Base-by-base conservation (phyloP, 2,888 invertebrate genomes). In the Venustoraphidia nigricollis region DNA sequence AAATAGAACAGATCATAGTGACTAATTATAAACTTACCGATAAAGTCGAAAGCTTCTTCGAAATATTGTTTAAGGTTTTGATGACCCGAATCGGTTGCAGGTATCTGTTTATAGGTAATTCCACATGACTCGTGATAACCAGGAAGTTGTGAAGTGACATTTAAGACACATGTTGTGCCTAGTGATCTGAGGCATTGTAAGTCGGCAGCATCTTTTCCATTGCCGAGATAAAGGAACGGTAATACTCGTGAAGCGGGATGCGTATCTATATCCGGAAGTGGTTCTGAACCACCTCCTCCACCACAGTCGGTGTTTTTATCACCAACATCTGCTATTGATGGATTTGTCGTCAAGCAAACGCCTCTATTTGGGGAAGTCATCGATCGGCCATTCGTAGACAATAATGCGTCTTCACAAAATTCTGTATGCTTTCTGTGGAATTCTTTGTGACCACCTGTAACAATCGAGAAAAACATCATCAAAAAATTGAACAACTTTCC, bases 61-160 rank as follows among this genome's bases (percentile, higher is more conserved):
- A 89, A 89, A 73, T 87, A 88, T 72, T 88, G 88, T 60, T 83
- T 83, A 52, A 89, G 79, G 70, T 89, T 89, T 66, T 89, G 88
- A 61, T 84, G 83, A 45, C 83, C 82, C 54, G 83, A 85, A 71
- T 89, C 89, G 52, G 81, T 76, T 56, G 88, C 89, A 50, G 87
- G 86, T 63, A 89, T 79, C 63, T 85, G 80, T 66, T 82, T 80
- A 66, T 85, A 85, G 51, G 72, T 72, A 59, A 79, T 76, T 51
- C 79, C 79, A 54, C 75, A 68, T 53, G 73, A 70, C 64, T 82
- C 77, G 66, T 79, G 81, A 63, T 79, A 78, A 51, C 79, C 79
- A 50, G 83, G 82, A 60, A 81, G 68, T 63, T 84, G 82, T 60
- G 83, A 79, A 61, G 87, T 88, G 57, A 87, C 86, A 67, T 87